phyloP scores from a whole-genome alignment of 2,797 vertebrate species.

The Crax fasciolata region DNA sequence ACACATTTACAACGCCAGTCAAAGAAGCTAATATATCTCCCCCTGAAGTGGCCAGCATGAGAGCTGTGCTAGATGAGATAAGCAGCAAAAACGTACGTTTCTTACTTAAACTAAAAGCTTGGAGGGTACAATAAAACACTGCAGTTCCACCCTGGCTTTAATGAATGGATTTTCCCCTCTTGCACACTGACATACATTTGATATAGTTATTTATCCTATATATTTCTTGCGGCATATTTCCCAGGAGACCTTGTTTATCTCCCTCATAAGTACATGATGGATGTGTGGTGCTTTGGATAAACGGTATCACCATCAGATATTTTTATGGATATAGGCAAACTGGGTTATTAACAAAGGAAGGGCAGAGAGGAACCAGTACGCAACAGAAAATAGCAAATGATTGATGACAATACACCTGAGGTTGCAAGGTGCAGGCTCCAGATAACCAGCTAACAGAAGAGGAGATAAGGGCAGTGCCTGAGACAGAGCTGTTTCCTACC shows the following conservation, averaged over 20 bases:
- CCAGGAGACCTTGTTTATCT: constrained; percentile 75
- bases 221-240: constrained; percentile 76
- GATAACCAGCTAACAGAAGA: constrained; percentile 73
- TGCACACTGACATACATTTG: constrained; percentile 72
- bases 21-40: constrained; percentile 66
- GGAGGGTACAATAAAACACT: constrained; percentile 70
- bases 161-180: constrained; percentile 76
- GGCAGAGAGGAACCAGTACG: constrained; percentile 55
- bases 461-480: constrained; percentile 49
- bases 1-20: constrained; percentile 44
- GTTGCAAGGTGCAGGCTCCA: constrained; percentile 79
- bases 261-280: constrained; percentile 70
- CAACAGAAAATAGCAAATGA: constrained; percentile 72
- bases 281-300: constrained; percentile 77
- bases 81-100: constrained; percentile 67
- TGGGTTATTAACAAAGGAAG: constrained; percentile 81
- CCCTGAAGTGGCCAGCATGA: constrained; percentile 67
- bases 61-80: constrained; percentile 72
- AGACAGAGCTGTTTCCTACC: constrained; percentile 45
- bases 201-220: constrained; percentile 81
- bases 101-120: constrained; percentile 80
- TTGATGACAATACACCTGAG: constrained; percentile 79
- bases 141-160: constrained; percentile 64
- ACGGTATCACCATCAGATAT: constrained; percentile 78
- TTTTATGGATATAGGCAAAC: constrained; percentile 81